Conservation (phyloP, 2,113 vertebrate species). For the Scophthalmus maximus region DNA sequence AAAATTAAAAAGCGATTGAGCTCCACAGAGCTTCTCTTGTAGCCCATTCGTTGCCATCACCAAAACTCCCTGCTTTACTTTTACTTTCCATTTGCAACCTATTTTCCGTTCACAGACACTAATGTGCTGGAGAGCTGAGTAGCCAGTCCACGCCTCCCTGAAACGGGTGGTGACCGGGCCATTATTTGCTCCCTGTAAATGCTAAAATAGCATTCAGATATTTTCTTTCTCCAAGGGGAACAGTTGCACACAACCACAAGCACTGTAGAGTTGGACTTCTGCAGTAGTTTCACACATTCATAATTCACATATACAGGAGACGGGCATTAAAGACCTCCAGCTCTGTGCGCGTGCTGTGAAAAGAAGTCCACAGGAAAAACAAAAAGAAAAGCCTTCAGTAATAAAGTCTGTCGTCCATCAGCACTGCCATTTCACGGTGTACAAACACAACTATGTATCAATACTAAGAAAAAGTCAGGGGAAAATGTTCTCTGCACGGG, state of each 20-base stretch:
- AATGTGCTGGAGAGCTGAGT: conserved; percentile 11
- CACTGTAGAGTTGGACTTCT: conserved; percentile 16
- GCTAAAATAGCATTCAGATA: conserved; percentile 7
- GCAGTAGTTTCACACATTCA: conserved; percentile 18
- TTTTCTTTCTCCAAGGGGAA: conserved; percentile 26
- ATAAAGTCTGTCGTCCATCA: conserved; percentile 29
- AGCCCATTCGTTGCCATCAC: neutral
- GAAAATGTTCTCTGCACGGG: conserved; percentile 14
- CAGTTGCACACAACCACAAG: too few species aligned
- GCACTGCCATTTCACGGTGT: conserved; percentile 13
- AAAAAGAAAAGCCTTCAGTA: neutral
- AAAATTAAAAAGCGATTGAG: conserved; percentile 15
- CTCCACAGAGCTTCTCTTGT: conserved; percentile 15
- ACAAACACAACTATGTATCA: conserved; percentile 17
- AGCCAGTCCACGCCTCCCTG: neutral
- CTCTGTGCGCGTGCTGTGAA: neutral
- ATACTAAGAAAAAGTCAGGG: conserved; percentile 39
- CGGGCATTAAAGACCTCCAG: neutral
- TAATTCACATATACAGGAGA: conserved; percentile 6
- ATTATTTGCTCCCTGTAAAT: conserved; percentile 38
- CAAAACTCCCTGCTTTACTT: conserved; percentile 1
- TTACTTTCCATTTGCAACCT: conserved; percentile 38
- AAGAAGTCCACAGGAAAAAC: neutral
- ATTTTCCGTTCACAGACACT: conserved; percentile 42
- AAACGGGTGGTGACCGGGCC: conserved; percentile 18